Evolutionary conservation across 2,113 vertebrate species (phyloP).

Genomic region (Stomatorhinus ivindoensis): DNA sequence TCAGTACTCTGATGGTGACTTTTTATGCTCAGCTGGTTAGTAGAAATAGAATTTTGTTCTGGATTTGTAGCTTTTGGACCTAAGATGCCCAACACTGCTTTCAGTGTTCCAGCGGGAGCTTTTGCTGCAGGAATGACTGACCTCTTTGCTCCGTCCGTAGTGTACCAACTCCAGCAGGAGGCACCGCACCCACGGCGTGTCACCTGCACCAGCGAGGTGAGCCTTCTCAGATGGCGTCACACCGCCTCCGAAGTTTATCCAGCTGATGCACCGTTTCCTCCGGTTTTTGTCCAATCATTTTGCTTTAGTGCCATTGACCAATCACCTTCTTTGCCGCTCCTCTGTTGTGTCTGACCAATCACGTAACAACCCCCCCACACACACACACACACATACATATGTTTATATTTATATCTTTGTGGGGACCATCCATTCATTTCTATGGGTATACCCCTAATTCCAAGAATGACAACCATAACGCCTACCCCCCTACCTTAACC

Average conservation of each 20-base stretch:
- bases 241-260: not conserved
- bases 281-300: not conserved
- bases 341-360: not conserved
- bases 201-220: slow-evolving; percentile 68
- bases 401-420: not conserved
- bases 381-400: not conserved
- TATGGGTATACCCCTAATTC: not conserved
- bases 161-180: slow-evolving; percentile 77
- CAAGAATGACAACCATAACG: not conserved
- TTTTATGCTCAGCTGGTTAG: too few species aligned
- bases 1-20: too few species aligned
- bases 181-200: slow-evolving; percentile 72
- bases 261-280: not conserved
- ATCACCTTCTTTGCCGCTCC: not conserved
- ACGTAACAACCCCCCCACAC: not conserved
- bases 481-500: not conserved
- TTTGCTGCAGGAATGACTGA: not conserved
- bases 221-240: slow-evolving; percentile 30
- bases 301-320: not conserved
- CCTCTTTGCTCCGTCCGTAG: slow-evolving; percentile 40
- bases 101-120: not conserved
- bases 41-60: too few species aligned
- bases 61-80: too few species aligned
- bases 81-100: too few species aligned
- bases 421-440: not conserved